Percentiles rank a stretch among this genome's conserved stretches.
Conservation (phyloP, 2,113 vertebrate species). For the Casuarius casuarius region DNA sequence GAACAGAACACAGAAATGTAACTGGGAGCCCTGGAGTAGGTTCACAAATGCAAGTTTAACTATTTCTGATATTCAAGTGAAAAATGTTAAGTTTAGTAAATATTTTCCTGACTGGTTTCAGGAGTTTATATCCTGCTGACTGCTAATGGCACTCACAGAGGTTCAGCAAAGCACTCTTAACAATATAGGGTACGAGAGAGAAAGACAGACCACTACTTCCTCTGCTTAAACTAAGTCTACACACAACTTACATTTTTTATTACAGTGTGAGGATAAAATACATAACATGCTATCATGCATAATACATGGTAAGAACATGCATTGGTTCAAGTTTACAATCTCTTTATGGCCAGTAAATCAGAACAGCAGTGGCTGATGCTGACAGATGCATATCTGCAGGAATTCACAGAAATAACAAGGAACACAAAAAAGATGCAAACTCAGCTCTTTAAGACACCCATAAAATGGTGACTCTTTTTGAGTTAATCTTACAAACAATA, state of each 20-base stretch:
- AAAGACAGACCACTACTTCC: not conserved
- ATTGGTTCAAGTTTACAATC: conserved; percentile 32
- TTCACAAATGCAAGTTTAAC: conserved; percentile 16
- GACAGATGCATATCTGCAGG: not conserved
- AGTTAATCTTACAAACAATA: not conserved
- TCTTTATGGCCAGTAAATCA: conserved; percentile 28
- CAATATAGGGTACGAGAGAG: not conserved
- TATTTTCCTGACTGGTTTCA: not conserved
- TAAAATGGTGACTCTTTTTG: not conserved
- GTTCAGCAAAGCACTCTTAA: not conserved
- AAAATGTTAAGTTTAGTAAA: not conserved
- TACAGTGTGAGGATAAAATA: conserved; percentile 18
- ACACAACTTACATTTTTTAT: conserved; percentile 17
- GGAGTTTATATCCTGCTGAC: not conserved
- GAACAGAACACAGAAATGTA: not conserved
- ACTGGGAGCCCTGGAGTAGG: not conserved
- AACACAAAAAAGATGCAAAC: not conserved
- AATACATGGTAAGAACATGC: conserved; percentile 54
- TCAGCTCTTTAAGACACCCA: conserved; percentile 11
- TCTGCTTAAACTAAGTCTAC: conserved; percentile 5
- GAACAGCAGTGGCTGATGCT: not conserved
- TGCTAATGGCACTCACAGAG: not conserved
- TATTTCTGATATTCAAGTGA: not conserved
- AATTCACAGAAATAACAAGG: conserved; percentile 36
- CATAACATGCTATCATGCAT: conserved; percentile 45